A percentile compares a stretch with the other conserved stretches of the same genome.
phyloP scores from a whole-genome alignment of 2,888 invertebrate species.

The Pammene aurita region DNA sequence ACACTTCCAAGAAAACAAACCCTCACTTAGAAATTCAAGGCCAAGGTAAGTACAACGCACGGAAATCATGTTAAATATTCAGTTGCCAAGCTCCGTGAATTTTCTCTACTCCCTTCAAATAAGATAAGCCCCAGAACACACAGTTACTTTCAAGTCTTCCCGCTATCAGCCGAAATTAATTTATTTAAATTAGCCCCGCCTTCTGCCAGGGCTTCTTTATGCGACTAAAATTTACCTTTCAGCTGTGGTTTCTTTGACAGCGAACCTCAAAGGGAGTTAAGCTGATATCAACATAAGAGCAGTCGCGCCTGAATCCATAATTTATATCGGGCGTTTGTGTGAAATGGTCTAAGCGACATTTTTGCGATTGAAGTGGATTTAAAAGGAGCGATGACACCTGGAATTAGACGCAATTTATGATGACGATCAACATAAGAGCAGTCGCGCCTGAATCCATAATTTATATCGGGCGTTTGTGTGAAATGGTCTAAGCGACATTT shows the following conservation, averaged over 20 bases:
- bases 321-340: slow-evolving; percentile 1
- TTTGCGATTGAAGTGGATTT: not conserved
- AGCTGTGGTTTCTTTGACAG: slow-evolving; percentile 9
- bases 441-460: slow-evolving; percentile 9
- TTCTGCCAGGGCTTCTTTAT: slow-evolving; percentile 8
- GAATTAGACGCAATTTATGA: too few species aligned
- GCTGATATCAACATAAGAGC: slow-evolving; percentile 12
- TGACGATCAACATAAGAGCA: slow-evolving; percentile 3
- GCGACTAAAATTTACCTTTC: slow-evolving; percentile 17
- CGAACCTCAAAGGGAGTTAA: slow-evolving; percentile 7
- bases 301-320: slow-evolving; percentile 3
- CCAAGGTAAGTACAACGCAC: not conserved
- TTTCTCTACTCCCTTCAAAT: slow-evolving; percentile 6
- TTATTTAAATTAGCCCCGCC: slow-evolving; percentile 28
- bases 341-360: not conserved
- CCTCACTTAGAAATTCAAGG: not conserved
- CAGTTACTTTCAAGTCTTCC: slow-evolving; percentile 21
- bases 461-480: not conserved
- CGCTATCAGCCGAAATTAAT: slow-evolving; percentile 22
- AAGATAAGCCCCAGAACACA: slow-evolving; percentile 20
- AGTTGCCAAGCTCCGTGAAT: not conserved
- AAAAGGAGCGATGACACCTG: too few species aligned
- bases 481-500: not conserved
- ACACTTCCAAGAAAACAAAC: not conserved
- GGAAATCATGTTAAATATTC: slow-evolving; percentile 7